Evolutionary conservation across 1,140 invertebrate species (phyloP).

Genomic region (Holcopasites calliopsidis): DNA sequence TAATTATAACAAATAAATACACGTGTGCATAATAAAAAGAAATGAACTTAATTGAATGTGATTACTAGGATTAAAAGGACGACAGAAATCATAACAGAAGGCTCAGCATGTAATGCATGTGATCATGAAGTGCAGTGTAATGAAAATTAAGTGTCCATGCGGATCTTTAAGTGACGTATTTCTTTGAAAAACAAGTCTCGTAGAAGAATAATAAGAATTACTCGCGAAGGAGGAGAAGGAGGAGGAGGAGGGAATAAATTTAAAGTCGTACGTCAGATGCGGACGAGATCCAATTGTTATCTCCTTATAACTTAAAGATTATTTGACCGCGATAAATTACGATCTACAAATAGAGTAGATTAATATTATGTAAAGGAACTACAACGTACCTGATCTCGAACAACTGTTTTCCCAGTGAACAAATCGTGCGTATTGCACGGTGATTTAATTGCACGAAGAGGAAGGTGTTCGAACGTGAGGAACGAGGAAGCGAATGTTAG

Average conservation of each 20-base stretch:
- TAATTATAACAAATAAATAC: background rate
- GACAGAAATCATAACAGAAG: background rate
- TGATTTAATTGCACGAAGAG: slow-evolving; percentile 26
- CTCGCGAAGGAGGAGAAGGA: background rate
- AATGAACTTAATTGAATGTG: background rate
- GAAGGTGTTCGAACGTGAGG: slow-evolving; percentile 4
- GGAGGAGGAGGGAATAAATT: background rate
- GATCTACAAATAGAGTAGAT: background rate
- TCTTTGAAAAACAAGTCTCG: background rate
- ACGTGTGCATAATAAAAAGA: background rate
- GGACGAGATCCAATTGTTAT: background rate
- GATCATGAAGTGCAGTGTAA: slow-evolving; percentile 15
- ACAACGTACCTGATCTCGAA: slow-evolving; percentile 30
- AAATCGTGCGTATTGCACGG: slow-evolving; percentile 10
- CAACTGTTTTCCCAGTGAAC: slow-evolving; percentile 13
- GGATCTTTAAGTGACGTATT: background rate
- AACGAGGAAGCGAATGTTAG: no score
- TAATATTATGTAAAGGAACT: slow-evolving; percentile 25
- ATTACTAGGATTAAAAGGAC: background rate
- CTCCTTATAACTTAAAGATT: background rate
- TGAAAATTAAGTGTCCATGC: slow-evolving; percentile 3
- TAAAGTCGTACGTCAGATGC: background rate
- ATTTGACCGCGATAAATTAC: background rate
- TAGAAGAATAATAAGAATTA: background rate
- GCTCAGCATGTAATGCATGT: background rate